Base-by-base conservation (phyloP, 2,113 vertebrate species). In the Strix uralensis region DNA sequence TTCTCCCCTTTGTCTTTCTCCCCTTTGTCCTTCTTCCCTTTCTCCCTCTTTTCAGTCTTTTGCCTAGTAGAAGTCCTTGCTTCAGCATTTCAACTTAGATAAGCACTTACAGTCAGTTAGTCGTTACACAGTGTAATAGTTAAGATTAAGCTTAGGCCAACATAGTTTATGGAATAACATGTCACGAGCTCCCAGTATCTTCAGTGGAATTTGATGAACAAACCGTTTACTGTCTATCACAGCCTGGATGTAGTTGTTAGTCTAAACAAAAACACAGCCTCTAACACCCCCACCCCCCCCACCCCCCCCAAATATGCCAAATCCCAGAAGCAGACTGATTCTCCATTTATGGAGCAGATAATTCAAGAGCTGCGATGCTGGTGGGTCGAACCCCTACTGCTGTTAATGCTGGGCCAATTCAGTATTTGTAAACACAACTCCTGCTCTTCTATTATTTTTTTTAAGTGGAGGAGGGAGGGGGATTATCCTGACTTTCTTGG, bases 201-300 rank as follows among this genome's bases (percentile, higher is more conserved):
- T n/a, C n/a, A n/a, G n/a, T n/a, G n/a, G n/a, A n/a, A n/a, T n/a
- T n/a, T n/a, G n/a, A n/a, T n/a, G n/a, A n/a, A n/a, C n/a, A n/a
- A n/a, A n/a, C n/a, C n/a, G n/a, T n/a, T n/a, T n/a, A n/a, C n/a
- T n/a, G n/a, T n/a, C n/a, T n/a, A n/a, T n/a, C n/a, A n/a, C n/a
- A 69, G 78, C 10, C 54, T 65, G 90, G 61, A 65, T 46, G 54
- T 7, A 72, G 47, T 44, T 78, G 70, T 84, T 62, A 77, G 66
- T 66, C 58, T 77, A 93, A 95, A 96, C 71, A 96, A 92, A 95
- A 94, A 34, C 74, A 92, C 54, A 72, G 58, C 80, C 40, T 63
- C 66, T 30, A 72, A 82, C 12, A 46, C 46, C 46, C 20, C 47
- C 47, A 17, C 44, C 46, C 46, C 46, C 11, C 25, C 27, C 11